phyloP scores from a whole-genome alignment of 2,113 vertebrate genomes.

The Capreolus pygargus region DNA sequence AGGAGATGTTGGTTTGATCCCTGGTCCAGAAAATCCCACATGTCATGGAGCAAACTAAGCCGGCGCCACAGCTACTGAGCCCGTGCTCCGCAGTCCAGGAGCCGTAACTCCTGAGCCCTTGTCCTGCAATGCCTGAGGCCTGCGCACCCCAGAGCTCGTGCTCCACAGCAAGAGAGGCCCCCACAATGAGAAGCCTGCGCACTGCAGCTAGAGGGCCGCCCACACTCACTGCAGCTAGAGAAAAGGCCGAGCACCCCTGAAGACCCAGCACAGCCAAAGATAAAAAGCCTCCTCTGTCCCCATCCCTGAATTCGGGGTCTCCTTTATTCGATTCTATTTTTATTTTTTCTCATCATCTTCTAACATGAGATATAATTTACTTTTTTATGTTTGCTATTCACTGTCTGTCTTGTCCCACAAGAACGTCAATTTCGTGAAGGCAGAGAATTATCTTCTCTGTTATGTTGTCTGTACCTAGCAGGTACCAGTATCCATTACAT shows the following conservation, averaged over 20 bases:
- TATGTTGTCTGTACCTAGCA: background rate
- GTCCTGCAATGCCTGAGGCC: background rate
- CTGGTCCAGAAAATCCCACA: background rate
- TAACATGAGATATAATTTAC: background rate
- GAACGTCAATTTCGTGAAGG: background rate
- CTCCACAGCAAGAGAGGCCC: background rate
- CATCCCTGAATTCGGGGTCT: too few relatives aligned
- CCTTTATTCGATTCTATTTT: background rate
- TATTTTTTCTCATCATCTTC: background rate
- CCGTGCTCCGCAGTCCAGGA: rapidly evolving
- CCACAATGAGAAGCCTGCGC: background rate
- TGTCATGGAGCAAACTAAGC: background rate
- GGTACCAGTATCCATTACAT: background rate
- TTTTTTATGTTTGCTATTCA: background rate
- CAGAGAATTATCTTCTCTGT: background rate
- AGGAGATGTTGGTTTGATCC: background rate
- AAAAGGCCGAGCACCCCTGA: background rate
- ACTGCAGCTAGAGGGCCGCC: background rate
- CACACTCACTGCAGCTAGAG: background rate
- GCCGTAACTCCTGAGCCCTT: background rate
- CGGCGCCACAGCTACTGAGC: rapidly evolving
- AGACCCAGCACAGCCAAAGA: background rate
- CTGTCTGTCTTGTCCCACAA: background rate
- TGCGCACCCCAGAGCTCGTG: background rate
- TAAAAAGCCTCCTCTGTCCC: background rate